Conservation (phyloP, 2,113 vertebrate species). For the Pitta sordida region DNA sequence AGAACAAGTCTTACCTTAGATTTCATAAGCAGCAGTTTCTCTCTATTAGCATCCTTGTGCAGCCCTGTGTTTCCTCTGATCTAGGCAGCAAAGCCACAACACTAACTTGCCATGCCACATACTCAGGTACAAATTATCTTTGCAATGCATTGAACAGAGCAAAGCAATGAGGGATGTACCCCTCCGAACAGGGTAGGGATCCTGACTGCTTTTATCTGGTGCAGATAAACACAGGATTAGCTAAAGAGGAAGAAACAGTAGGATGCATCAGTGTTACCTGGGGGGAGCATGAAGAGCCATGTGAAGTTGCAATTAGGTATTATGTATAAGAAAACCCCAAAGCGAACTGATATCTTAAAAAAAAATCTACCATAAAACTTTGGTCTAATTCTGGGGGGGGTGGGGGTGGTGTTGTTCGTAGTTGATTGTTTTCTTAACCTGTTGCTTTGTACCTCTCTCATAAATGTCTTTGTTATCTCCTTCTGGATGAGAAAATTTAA, state of each 20-base stretch:
- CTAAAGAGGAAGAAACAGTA: background rate
- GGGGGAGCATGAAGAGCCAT: background rate
- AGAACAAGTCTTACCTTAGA: background rate
- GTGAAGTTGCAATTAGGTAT: background rate
- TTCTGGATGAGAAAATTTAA: background rate
- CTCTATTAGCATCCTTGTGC: background rate
- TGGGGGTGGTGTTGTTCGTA: too few relatives aligned
- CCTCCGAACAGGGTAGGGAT: background rate
- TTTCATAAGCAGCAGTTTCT: background rate
- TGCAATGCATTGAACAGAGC: background rate
- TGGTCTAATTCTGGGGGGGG: background rate
- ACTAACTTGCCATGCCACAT: background rate
- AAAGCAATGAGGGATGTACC: background rate
- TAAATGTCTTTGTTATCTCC: background rate
- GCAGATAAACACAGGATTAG: background rate
- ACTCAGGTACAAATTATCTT: background rate
- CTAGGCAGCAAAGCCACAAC: background rate
- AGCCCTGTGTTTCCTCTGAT: background rate
- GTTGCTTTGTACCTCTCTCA: background rate
- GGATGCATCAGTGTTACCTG: background rate
- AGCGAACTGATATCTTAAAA: background rate
- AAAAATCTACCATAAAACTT: background rate
- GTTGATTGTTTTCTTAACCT: background rate
- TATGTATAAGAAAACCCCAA: background rate
- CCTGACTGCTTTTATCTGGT: background rate